A percentile compares a stretch with the other conserved stretches of the same genome.
phyloP scores from a whole-genome alignment of 2,888 invertebrate genomes.

The Dicycla oo region DNA sequence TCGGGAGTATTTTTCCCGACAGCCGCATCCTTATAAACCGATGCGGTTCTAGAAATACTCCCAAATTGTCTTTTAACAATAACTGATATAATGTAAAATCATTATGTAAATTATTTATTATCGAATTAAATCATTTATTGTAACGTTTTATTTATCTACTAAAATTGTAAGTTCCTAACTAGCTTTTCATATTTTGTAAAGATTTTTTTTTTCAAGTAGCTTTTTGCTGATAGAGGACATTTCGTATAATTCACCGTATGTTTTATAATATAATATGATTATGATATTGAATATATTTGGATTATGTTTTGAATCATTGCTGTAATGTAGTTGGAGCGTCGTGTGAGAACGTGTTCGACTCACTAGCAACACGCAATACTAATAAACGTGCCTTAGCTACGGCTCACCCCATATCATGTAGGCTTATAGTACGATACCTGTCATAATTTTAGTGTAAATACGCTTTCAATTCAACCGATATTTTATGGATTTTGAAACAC shows the following conservation, averaged over 20 bases:
- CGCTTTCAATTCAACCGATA: conserved; percentile 89
- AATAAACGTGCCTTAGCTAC: conserved; percentile 88
- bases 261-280: conserved; percentile 75
- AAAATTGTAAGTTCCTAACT: conserved; percentile 90
- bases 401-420: conserved; percentile 89
- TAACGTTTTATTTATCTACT: conserved; percentile 87
- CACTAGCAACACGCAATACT: conserved; percentile 75
- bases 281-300: conserved; percentile 77
- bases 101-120: conserved; percentile 89
- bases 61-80: conserved; percentile 80
- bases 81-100: conserved; percentile 82
- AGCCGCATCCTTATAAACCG: conserved; percentile 61
- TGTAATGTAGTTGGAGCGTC: conserved; percentile 56
- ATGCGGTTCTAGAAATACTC: conserved; percentile 82
- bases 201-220: conserved; percentile 75
- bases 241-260: conserved; percentile 76
- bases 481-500: conserved; percentile 90
- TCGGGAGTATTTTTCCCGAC: conserved; percentile 84
- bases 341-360: conserved; percentile 38
- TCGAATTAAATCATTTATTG: conserved; percentile 80
- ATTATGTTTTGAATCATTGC: conserved; percentile 73
- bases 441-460: conserved; percentile 89
- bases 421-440: conserved; percentile 86
- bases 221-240: conserved; percentile 76
- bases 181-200: conserved; percentile 86